Conservation (phyloP, 2,888 invertebrate genomes). For the Polymixis lichenea region DNA sequence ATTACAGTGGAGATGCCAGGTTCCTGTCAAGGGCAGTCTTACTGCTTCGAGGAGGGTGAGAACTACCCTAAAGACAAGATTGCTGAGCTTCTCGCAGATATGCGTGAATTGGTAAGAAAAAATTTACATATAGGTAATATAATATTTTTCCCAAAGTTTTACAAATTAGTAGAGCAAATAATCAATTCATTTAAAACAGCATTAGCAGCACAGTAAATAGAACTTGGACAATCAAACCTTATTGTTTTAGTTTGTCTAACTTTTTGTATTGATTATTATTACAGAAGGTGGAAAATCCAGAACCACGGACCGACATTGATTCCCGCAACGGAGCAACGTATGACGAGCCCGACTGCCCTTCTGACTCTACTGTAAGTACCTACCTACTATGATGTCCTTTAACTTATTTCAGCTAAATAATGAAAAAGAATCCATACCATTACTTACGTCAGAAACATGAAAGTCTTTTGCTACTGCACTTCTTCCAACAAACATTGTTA, state of each 20-base stretch:
- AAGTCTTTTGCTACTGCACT: background rate
- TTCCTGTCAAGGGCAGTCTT: slow-evolving; percentile 6
- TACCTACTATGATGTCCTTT: background rate
- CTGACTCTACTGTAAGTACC: slow-evolving; percentile 33
- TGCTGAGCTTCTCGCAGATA: background rate
- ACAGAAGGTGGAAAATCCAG: slow-evolving; percentile 5
- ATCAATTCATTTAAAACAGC: background rate
- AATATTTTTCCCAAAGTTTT: background rate
- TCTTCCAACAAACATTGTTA: background rate
- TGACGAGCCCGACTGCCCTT: slow-evolving; percentile 36
- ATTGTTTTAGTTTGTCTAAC: background rate
- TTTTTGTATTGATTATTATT: slow-evolving; percentile 9
- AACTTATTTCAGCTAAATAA: background rate
- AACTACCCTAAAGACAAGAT: slow-evolving; percentile 11
- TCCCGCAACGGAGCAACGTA: background rate
- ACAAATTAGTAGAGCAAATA: background rate
- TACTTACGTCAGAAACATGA: slow-evolving; percentile 1
- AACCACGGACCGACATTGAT: background rate
- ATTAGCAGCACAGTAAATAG: background rate
- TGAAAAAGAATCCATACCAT: background rate
- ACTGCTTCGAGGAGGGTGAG: slow-evolving; percentile 22
- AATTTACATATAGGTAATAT: background rate
- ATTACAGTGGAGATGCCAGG: slow-evolving; percentile 22
- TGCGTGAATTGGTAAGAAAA: slow-evolving; percentile 32
- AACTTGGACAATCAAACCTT: background rate